These are phyloP conservation scores for Jordanella pulchra DNA, from an alignment of 2,797 vertebrate species.

Conservation along the genomic window DNA sequence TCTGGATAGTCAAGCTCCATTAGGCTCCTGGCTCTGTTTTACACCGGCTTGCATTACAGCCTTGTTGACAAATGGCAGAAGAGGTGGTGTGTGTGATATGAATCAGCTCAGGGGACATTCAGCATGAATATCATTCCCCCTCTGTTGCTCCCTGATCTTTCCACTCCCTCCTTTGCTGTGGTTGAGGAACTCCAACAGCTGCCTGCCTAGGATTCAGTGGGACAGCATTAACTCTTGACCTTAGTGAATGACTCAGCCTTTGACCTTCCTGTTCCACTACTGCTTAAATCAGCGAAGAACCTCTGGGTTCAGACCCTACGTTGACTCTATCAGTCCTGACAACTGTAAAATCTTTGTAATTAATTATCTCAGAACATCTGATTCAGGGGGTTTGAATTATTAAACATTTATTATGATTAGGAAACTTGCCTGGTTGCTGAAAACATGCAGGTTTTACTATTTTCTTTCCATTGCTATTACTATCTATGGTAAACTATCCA, in stretches of 20 bases:
- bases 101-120: constrained; percentile 70
- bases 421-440: too few relatives aligned
- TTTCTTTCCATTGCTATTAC: background rate
- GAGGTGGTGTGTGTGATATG: constrained; percentile 73
- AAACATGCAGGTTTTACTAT: too few relatives aligned
- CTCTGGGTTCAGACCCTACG: constrained; percentile 45
- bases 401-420: constrained; percentile 7
- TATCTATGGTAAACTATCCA: constrained; percentile 5
- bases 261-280: constrained; percentile 71
- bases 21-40: constrained; percentile 70
- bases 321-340: constrained; percentile 29
- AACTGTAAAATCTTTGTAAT: constrained; percentile 33
- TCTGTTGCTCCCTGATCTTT: constrained; percentile 37
- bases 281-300: constrained; percentile 68
- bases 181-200: constrained; percentile 51
- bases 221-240: constrained; percentile 66
- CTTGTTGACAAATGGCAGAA: constrained; percentile 74
- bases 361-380: constrained; percentile 50
- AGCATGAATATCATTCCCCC: constrained; percentile 56
- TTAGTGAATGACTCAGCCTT: constrained; percentile 73
- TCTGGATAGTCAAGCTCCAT: constrained; percentile 82
- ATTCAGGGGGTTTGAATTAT: background rate
- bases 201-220: constrained; percentile 52
- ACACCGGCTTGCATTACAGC: constrained; percentile 67
- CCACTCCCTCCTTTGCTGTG: constrained; percentile 29